A percentile compares a stretch with the other conserved stretches of the same genome.
These are phyloP conservation scores for Aleadryas rufinucha DNA, from an alignment of 2,113 vertebrate genomes.

Conservation along the genomic window DNA sequence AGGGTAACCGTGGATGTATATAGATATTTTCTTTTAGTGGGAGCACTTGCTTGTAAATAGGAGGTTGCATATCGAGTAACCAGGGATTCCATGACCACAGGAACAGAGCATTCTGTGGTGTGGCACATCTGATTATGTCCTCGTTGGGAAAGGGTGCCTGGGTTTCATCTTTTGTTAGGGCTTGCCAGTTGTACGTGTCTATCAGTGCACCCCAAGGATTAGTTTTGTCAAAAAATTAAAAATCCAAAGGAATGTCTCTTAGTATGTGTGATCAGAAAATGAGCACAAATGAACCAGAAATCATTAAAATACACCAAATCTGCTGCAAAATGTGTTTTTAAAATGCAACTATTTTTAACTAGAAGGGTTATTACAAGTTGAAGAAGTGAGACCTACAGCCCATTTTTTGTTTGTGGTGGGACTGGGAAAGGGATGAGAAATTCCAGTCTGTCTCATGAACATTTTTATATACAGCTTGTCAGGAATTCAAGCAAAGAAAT, in stretches of 20 bases:
- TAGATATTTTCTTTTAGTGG: neutral
- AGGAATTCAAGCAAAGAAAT: neutral
- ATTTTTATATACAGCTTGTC: neutral
- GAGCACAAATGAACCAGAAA: neutral
- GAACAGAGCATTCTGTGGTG: neutral
- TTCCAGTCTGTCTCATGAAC: neutral
- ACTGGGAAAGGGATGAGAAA: neutral
- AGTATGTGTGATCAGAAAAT: neutral
- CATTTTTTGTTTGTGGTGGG: neutral
- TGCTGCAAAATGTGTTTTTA: neutral
- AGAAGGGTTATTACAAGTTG: neutral
- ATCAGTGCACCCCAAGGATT: neutral
- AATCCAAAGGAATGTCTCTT: neutral
- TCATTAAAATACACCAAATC: neutral
- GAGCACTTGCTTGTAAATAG: neutral
- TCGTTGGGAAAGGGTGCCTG: neutral
- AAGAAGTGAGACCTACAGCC: neutral
- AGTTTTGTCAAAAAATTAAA: neutral
- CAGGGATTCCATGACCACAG: neutral
- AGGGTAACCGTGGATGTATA: neutral
- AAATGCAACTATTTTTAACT: neutral
- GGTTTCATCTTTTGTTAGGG: neutral
- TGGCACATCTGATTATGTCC: neutral
- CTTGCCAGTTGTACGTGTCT: neutral
- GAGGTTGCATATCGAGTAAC: fast-evolving